Percentiles rank a stretch among this genome's conserved stretches.
These are phyloP conservation scores for Limnephilus auricula DNA, from an alignment of 2,888 invertebrate species.

Conservation along the genomic window DNA sequence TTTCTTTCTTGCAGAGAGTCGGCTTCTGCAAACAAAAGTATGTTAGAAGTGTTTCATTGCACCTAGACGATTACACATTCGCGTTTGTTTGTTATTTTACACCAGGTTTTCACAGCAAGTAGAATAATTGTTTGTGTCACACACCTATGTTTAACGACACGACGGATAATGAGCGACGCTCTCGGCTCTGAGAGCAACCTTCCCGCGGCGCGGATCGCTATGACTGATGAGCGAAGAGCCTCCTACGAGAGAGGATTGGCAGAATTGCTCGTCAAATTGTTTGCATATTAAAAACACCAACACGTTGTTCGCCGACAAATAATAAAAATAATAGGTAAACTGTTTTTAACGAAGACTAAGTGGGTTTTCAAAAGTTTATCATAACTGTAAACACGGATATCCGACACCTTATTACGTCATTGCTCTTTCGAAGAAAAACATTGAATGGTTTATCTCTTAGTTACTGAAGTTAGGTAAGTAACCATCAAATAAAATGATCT, in stretches of 20 bases:
- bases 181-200: slow-evolving; percentile 28
- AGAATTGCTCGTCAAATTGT: slow-evolving; percentile 28
- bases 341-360: slow-evolving; percentile 24
- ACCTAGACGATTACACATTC: neutral
- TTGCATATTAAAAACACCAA: slow-evolving; percentile 46
- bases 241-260: slow-evolving; percentile 9
- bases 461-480: neutral
- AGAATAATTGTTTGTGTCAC: neutral
- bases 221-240: slow-evolving; percentile 43
- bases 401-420: neutral
- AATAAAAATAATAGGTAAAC: slow-evolving; percentile 45
- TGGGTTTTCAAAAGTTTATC: slow-evolving; percentile 4
- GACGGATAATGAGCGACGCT: neutral
- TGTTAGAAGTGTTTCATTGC: slow-evolving; percentile 24
- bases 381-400: slow-evolving; percentile 30
- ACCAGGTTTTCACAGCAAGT: neutral
- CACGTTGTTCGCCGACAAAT: slow-evolving; percentile 46
- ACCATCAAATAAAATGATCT: neutral
- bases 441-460: neutral
- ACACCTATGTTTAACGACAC: neutral
- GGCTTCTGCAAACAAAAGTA: slow-evolving; percentile 66
- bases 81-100: neutral
- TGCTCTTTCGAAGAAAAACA: neutral
- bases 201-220: slow-evolving; percentile 39
- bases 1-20: slow-evolving; percentile 74